Base-by-base conservation (phyloP, 2,797 vertebrate genomes). In the Sebastes steindachneri region DNA sequence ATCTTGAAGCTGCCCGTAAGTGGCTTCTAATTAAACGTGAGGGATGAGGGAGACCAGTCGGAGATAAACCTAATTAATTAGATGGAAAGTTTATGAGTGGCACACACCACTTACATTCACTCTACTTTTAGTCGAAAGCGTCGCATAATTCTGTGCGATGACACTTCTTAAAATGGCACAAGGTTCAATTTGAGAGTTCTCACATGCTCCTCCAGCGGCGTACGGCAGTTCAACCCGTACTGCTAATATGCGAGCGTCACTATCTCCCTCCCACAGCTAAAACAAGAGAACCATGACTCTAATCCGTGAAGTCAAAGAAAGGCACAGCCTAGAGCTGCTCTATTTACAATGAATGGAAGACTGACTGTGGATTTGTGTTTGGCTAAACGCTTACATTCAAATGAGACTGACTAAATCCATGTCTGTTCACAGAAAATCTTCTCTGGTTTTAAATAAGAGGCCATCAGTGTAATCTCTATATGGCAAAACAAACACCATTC, bases 61-160 rank as follows among this genome's bases (percentile, higher is more conserved):
- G 48, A 87, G 83, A 90, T 90, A 83, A 89, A 89, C 67, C 68
- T 51, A 85, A 91, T 89, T 88, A 82, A 90, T 92, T 85, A 80
- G 77, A 85, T 64, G 51, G 37, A 79, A 89, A 73, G 79, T 89
- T 89, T 87, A 67, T 57, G 63, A 91, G 74, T 80, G 78, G 69
- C 70, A 54, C 65, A 73, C 62, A 75, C 55, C 65, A 77, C 77
- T 86, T 60, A 45, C 53, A 86, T 67, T 48, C 23, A 69, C 58
- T 58, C 64, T 15, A 60, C 70, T 75, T 87, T 86, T 73, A 73
- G 73, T 51, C 21, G 8, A 81, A 88, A 79, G 41, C 41, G 68
- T 45, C 35, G 9, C 68, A 84, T 83, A 48, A 85, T 84, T 82
- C 19, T 73, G 17, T 28, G 28, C 7, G 25, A 72, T 71, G 58